phyloP scores from a whole-genome alignment of 2,888 invertebrate species.

The Glaucopsyche alexis region DNA sequence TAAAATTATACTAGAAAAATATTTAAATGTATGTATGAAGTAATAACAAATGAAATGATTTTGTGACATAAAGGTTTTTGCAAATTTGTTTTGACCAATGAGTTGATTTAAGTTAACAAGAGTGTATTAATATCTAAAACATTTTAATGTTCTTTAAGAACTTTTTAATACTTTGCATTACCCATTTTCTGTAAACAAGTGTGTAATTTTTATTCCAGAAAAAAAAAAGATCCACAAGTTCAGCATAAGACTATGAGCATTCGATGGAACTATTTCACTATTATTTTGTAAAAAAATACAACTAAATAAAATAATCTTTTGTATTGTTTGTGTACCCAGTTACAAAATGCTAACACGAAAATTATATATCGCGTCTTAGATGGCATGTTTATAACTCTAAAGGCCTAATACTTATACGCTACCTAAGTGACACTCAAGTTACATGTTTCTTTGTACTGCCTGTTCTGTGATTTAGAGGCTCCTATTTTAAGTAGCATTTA shows the following conservation, averaged over 20 bases:
- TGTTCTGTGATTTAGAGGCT: not conserved
- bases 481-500: not conserved
- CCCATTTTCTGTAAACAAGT: not conserved
- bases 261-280: not conserved
- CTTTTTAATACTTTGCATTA: not conserved
- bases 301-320: not conserved
- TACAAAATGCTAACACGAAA: constrained; percentile 13
- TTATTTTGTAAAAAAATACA: constrained; percentile 1
- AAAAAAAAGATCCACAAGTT: not conserved
- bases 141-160: constrained; percentile 9
- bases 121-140: not conserved
- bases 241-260: constrained; percentile 11
- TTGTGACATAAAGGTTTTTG: not conserved
- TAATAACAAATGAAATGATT: not conserved
- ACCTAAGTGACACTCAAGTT: not conserved
- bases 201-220: not conserved
- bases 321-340: constrained; percentile 12
- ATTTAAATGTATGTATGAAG: not conserved
- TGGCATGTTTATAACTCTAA: not conserved
- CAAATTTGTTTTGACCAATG: not conserved
- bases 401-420: not conserved
- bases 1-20: constrained; percentile 2
- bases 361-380: not conserved
- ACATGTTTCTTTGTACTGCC: not conserved
- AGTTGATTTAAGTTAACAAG: not conserved